Evolutionary conservation across 2,113 vertebrate species (phyloP).

Genomic region (Gnathonemus longibarbis): DNA sequence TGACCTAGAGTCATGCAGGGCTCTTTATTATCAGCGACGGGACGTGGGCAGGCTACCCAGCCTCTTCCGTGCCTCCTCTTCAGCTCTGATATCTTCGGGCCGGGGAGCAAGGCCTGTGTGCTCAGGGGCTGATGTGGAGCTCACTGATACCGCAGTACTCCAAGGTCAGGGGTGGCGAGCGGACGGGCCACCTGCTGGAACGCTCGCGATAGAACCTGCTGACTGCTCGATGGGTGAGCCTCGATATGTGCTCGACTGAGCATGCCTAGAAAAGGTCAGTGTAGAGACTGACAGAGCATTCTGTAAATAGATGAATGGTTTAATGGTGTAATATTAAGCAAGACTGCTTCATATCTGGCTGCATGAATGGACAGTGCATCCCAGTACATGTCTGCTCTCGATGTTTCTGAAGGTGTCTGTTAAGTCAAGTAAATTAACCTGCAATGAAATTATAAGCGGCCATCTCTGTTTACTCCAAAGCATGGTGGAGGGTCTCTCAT

Average conservation of each 20-base stretch:
- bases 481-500: background rate
- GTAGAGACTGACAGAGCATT: background rate
- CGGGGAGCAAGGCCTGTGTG: constrained; percentile 44
- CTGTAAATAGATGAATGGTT: background rate
- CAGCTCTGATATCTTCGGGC: constrained; percentile 46
- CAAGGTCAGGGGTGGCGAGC: background rate
- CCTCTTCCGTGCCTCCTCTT: background rate
- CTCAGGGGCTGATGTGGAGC: constrained; percentile 56
- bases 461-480: background rate
- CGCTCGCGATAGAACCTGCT: background rate
- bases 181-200: background rate
- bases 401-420: background rate
- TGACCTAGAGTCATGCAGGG: background rate
- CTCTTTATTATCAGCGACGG: constrained; percentile 31
- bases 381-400: background rate
- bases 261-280: background rate
- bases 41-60: constrained; percentile 29
- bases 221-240: background rate
- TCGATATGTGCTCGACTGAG: background rate
- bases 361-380: background rate
- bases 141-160: constrained; percentile 40
- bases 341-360: background rate
- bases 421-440: background rate
- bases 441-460: background rate
- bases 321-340: background rate